Evolutionary conservation across 1,140 invertebrate species (phyloP).

Genomic region (Drosophila prosaltans): DNA sequence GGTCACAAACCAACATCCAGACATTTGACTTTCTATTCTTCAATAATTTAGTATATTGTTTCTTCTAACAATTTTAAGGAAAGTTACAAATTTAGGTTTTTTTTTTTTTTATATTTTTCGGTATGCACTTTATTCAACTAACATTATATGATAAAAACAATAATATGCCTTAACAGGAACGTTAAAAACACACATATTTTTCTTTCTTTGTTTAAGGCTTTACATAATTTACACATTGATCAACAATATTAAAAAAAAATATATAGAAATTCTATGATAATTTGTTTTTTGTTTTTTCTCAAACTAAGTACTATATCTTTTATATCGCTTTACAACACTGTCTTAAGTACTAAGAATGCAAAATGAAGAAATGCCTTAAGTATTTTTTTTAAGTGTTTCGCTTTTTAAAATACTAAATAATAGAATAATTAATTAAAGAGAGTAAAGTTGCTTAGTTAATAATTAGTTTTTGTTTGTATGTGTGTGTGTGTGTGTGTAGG

Average conservation of each 20-base stretch:
- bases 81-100: not conserved
- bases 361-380: slow-evolving; percentile 46
- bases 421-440: slow-evolving; percentile 64
- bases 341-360: slow-evolving; percentile 29
- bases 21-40: too few species aligned
- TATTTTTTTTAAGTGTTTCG: slow-evolving; percentile 24
- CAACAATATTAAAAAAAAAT: slow-evolving; percentile 63
- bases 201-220: slow-evolving; percentile 24
- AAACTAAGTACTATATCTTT: slow-evolving; percentile 26
- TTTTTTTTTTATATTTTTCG: slow-evolving; percentile 28
- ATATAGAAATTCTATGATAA: slow-evolving; percentile 45
- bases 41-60: too few species aligned
- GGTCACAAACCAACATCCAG: not conserved
- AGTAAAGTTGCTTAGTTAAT: slow-evolving; percentile 54
- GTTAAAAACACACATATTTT: slow-evolving; percentile 56
- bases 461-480: too few species aligned
- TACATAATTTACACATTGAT: slow-evolving; percentile 67
- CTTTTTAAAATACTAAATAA: slow-evolving; percentile 74
- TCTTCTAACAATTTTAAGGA: too few species aligned
- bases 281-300: slow-evolving; percentile 13
- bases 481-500: slow-evolving; percentile 39
- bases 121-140: slow-evolving; percentile 73
- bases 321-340: slow-evolving; percentile 36
- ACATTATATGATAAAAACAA: slow-evolving; percentile 69
- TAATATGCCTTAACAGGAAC: slow-evolving; percentile 46